Evolutionary conservation across 2,113 vertebrate species (phyloP), one percentile per base, ranked within the genome.

Genomic region (Pipra filicauda): DNA sequence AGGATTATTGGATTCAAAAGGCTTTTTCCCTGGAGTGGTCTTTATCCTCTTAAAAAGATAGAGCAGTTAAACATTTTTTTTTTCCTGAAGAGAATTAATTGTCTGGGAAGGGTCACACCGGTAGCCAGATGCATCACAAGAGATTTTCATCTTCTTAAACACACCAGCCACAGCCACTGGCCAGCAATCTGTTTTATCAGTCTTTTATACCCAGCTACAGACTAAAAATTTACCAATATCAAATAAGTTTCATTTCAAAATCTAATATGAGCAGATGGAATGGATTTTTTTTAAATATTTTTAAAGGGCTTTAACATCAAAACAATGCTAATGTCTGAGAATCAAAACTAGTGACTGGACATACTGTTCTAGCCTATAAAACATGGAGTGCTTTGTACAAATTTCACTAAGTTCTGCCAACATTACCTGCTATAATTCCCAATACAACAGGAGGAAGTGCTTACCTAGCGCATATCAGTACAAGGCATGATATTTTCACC

Each of bases 41-140:
- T 95, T 93, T 93, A 96, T 94, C 93, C 92, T 95, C 95, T 96
- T 93, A 95, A 93, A 96, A 94, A 95, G 85, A 91, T 93, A 88
- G 88, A 90, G 86, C 76, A 95, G 94, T 96, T 97, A 93, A 91
- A 94, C 55, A 12, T 13, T 39, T 44, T 76, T 74, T 83, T 69
- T 83, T 39, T 13, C 35, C 72, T 84, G 86, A 91, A 72, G 61
- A 94, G 76, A 91, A 92, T 90, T 94, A 95, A 94, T 88, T 85
- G 2, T 70, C 73, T 90, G 73, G 75, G 83, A 95, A 91, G 31
- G 16, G 95, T 93, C 66, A 49, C 87, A 92, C 35, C 1, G 1
- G 89, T 54, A 64, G 80, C 73, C 89, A 95, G 86, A 88, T 85
- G 76, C 61, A 85, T 58, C 84, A 66, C 84, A 79, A 59, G 70